These are phyloP conservation scores for Netelia fuscicornis DNA, from an alignment of 2,888 invertebrate species.

Conservation along the genomic window DNA sequence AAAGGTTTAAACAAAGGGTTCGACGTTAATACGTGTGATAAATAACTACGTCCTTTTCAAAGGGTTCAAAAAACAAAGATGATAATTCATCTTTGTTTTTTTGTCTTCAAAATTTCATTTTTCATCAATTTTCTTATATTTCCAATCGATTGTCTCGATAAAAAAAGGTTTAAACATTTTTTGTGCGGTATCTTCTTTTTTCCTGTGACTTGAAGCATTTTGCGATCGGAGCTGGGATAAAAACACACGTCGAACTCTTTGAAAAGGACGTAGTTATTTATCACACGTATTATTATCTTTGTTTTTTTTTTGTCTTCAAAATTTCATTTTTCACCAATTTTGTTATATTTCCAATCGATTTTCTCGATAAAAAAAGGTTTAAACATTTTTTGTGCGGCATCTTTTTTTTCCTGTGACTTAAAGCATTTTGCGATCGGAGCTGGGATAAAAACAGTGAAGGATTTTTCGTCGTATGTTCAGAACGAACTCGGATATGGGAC, in stretches of 20 bases:
- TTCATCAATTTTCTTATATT: neutral
- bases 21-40: no score
- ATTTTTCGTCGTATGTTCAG: slow-evolving; percentile 22
- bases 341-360: neutral
- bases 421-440: neutral
- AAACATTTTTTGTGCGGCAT: neutral
- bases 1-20: neutral
- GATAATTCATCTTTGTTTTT: slow-evolving; percentile 23
- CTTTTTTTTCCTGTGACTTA: neutral
- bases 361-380: neutral
- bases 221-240: neutral
- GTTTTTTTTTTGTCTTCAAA: slow-evolving; percentile 19
- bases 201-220: neutral
- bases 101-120: neutral
- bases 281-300: slow-evolving; percentile 7
- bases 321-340: neutral
- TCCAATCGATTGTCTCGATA: neutral
- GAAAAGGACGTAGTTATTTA: neutral
- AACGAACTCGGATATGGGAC: slow-evolving; percentile 44
- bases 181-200: neutral
- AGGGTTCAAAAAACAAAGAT: no score
- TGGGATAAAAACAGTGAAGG: neutral
- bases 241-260: no score
- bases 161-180: neutral
- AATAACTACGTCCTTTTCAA: no score